Base-by-base conservation (phyloP, 2,888 invertebrate species). In the Rotaria macrura region DNA sequence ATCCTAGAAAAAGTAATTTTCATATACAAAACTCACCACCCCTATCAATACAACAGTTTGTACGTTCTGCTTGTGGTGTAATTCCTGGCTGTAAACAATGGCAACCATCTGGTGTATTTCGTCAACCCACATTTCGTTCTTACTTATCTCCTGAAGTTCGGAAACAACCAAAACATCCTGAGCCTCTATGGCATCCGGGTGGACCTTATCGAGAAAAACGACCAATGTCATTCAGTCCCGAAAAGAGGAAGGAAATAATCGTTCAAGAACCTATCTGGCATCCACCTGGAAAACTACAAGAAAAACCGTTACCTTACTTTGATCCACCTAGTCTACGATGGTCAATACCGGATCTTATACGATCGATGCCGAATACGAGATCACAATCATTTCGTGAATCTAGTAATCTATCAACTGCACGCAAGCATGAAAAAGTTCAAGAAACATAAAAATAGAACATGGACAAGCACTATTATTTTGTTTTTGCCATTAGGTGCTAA, bases 261-360 rank as follows among this genome's bases (percentile, higher is more conserved):
- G 43, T 40, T 40, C 25, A 12, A 25, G 79, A 79, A n/a, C 43
- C 43, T 25, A 7, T 12, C 12, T 79, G 79, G 79, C 23, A 12
- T 25, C 79, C 79, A n/a, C 40, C 79, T 14, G 79, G 79, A 1
- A 25, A 79, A 79, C 1, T 0, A 25, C 9, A 12, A n/a, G 4
- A 43, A 10, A 43, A 79, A 79, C 79, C 79, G 3, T 10, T 79
- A 2, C 79, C 79, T 43, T 43, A 79, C 43, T 79, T 79, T n/a
- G 79, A 79, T 79, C 79, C 40, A n/a, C 79, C 79, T 43, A n/a
- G 12, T 43, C n/a, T 79, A 79, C 4, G 79, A 79, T 79, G 79
- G 79, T 79, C 79, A 43, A 9, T 79, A 43, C 79, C 43, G 25
- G n/a, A 43, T 20, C n/a, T 79, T 40, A 3, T 40, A n/a, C 43